phyloP scores from a whole-genome alignment of 2,797 vertebrate genomes.

The Chromobotia macracanthus region DNA sequence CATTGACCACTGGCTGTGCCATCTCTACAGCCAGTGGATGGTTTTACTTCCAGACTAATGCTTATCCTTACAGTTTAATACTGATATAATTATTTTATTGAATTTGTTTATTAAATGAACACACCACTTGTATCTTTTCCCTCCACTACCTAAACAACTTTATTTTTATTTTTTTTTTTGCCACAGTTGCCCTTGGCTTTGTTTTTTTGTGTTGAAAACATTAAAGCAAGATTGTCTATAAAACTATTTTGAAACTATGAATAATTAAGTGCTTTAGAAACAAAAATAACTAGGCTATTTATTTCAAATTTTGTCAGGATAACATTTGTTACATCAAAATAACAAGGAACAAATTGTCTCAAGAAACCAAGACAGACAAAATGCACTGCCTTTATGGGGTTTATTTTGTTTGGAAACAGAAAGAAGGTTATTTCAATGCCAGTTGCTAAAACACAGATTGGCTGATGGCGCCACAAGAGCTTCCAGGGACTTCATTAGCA shows the following conservation, averaged over 20 bases:
- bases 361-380: neutral
- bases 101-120: no score
- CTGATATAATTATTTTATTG: no score
- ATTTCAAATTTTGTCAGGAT: neutral
- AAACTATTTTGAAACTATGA: neutral
- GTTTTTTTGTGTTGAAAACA: neutral
- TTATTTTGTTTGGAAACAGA: neutral
- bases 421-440: neutral
- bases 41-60: no score
- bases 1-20: no score
- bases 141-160: neutral
- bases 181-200: neutral
- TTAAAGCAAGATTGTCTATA: neutral
- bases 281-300: neutral
- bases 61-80: no score
- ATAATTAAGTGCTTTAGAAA: neutral
- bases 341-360: neutral
- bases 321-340: no score
- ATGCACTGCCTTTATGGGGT: neutral
- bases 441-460: neutral
- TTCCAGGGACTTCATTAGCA: neutral
- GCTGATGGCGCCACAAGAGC: neutral
- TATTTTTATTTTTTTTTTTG: neutral
- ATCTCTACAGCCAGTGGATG: no score
- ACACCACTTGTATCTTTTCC: neutral